Evolutionary conservation across 2,113 vertebrate genomes (phyloP).

Genomic region (Acanthisitta chloris): DNA sequence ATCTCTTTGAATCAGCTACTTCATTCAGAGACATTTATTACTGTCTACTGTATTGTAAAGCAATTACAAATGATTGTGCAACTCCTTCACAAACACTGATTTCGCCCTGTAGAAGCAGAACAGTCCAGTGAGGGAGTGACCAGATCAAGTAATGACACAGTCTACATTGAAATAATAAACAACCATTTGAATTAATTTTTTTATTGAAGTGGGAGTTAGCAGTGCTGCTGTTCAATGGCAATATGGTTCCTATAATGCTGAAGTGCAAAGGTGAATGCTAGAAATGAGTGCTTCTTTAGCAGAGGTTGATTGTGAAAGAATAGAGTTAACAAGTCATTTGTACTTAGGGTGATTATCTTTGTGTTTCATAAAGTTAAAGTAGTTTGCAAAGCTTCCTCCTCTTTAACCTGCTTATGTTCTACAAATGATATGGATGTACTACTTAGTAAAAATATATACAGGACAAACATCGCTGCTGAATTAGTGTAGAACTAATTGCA

Average conservation of each 20-base stretch:
- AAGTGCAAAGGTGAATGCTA: neutral
- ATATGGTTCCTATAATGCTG: neutral
- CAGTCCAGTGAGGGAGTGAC: slow-evolving; percentile 24
- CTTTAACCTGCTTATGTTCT: neutral
- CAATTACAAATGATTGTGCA: slow-evolving; percentile 37
- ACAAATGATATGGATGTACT: neutral
- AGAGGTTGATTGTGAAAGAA: neutral
- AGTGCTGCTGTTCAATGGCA: neutral
- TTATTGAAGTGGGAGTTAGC: neutral
- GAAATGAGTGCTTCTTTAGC: neutral
- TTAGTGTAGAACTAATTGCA: slow-evolving; percentile 42
- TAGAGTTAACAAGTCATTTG: neutral
- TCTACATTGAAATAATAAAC: slow-evolving; percentile 1
- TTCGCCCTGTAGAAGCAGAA: slow-evolving; percentile 29
- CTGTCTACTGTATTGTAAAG: slow-evolving; percentile 51
- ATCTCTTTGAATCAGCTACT: slow-evolving; percentile 57
- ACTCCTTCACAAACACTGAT: slow-evolving; percentile 47
- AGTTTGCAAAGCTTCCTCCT: neutral
- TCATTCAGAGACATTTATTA: slow-evolving; percentile 71
- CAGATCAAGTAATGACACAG: slow-evolving; percentile 18
- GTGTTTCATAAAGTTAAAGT: neutral
- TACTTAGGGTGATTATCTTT: neutral
- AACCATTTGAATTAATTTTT: slow-evolving; percentile 10
- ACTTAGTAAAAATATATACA: neutral
- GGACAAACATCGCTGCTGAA: neutral